phyloP scores from a whole-genome alignment of 2,888 invertebrate genomes.

The Glomeris marginata region DNA sequence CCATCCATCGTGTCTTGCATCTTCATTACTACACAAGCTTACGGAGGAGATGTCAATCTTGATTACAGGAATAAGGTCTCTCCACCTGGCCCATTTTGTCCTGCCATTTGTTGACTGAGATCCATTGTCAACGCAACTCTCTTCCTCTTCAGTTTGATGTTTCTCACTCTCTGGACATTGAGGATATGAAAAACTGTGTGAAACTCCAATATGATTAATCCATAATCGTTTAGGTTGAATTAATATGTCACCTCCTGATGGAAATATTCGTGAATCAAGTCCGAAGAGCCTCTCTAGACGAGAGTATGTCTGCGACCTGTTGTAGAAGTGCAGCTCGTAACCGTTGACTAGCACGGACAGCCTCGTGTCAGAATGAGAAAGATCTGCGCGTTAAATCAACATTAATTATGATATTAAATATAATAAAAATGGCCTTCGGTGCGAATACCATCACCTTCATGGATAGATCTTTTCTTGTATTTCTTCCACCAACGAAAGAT shows the following conservation, averaged over 20 bases:
- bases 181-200: background rate
- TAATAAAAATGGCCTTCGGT: no score
- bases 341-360: slow-evolving; percentile 83
- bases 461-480: slow-evolving; percentile 85
- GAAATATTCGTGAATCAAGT: slow-evolving; percentile 57
- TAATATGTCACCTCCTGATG: slow-evolving; percentile 10
- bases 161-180: background rate
- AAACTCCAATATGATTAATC: no score
- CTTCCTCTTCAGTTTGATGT: background rate
- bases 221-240: no score
- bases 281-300: slow-evolving; percentile 77
- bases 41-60: slow-evolving; percentile 82
- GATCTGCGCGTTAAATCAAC: slow-evolving; percentile 42
- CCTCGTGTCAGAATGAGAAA: slow-evolving; percentile 86
- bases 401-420: slow-evolving; percentile 1
- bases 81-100: slow-evolving; percentile 41
- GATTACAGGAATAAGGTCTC: slow-evolving; percentile 90
- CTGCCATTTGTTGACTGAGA: background rate
- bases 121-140: background rate
- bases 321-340: slow-evolving; percentile 88
- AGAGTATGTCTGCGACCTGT: slow-evolving; percentile 73
- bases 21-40: slow-evolving; percentile 27
- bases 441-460: slow-evolving; percentile 52
- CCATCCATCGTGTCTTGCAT: background rate
- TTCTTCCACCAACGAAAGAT: slow-evolving; percentile 98